Percentiles rank a stretch among this genome's conserved stretches.
Conservation (phyloP, 1,140 invertebrate genomes). For the Chlorops oryzae region DNA sequence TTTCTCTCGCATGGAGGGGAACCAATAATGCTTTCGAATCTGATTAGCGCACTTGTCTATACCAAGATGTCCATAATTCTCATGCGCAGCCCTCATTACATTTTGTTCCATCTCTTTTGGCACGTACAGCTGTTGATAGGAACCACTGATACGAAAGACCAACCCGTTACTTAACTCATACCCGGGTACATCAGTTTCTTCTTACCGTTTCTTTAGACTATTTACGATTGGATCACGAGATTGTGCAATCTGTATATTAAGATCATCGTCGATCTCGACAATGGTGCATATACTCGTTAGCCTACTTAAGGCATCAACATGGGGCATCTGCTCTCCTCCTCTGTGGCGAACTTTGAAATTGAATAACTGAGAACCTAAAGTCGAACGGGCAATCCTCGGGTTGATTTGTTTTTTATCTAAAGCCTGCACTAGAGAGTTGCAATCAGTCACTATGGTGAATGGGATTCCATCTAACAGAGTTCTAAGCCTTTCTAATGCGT, state of each 20-base stretch:
- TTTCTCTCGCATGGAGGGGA: no score
- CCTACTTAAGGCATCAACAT: conserved; percentile 2
- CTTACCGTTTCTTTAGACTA: no score
- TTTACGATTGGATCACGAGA: no score
- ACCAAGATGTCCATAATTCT: neutral
- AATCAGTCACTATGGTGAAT: conserved; percentile 38
- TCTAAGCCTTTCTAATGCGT: conserved; percentile 28
- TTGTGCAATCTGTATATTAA: no score
- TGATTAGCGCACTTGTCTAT: no score
- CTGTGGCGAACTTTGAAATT: neutral
- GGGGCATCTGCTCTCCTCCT: neutral
- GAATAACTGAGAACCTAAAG: conserved; percentile 1
- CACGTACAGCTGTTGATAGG: no score
- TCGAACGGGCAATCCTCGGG: conserved; percentile 23
- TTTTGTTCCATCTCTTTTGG: no score
- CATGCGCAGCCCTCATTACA: neutral
- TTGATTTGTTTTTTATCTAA: conserved; percentile 24
- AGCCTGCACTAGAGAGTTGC: conserved; percentile 24
- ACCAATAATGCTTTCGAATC: no score
- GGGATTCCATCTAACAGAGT: conserved; percentile 42
- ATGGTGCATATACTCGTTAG: no score
- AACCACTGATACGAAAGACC: no score
- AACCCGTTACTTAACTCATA: no score
- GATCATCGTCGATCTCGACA: neutral
- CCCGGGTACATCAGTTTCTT: no score